Evolutionary conservation across 2,113 vertebrate species (phyloP).

Genomic region (Ancistrus triradiatus): DNA sequence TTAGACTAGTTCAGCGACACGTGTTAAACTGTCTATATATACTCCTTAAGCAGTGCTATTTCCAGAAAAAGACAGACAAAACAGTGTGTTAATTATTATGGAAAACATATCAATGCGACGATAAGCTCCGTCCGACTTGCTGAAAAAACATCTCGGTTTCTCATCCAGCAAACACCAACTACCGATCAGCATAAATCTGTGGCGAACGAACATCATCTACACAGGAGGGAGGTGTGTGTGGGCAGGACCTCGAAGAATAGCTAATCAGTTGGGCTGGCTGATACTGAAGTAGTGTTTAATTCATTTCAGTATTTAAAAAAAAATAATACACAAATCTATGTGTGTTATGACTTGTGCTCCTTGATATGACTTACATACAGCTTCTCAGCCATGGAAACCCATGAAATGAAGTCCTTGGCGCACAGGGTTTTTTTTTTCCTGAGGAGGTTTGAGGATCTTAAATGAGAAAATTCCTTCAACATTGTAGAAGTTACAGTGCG

Average conservation of each 20-base stretch:
- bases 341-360: too few species aligned
- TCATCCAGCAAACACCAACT: slow-evolving; percentile 12
- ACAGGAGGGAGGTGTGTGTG: slow-evolving; percentile 59
- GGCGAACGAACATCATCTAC: slow-evolving; percentile 59
- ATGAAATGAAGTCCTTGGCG: too few species aligned
- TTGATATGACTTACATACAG: too few species aligned
- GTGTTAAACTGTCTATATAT: slow-evolving; percentile 42
- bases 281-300: slow-evolving; percentile 67
- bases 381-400: too few species aligned
- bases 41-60: slow-evolving; percentile 20
- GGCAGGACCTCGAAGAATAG: slow-evolving; percentile 16
- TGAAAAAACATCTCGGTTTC: neutral
- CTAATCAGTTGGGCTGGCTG: slow-evolving; percentile 70
- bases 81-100: neutral
- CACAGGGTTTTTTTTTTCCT: too few species aligned
- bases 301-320: too few species aligned
- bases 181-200: slow-evolving; percentile 21
- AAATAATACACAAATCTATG: too few species aligned
- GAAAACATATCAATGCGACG: neutral
- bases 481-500: too few species aligned
- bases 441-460: too few species aligned
- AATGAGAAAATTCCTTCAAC: too few species aligned
- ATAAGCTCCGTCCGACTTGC: neutral
- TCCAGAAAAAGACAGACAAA: slow-evolving; percentile 12
- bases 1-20: slow-evolving; percentile 46